These are phyloP conservation scores for Xenopus borealis DNA, from an alignment of 2,113 vertebrate genomes.

Conservation along the genomic window DNA sequence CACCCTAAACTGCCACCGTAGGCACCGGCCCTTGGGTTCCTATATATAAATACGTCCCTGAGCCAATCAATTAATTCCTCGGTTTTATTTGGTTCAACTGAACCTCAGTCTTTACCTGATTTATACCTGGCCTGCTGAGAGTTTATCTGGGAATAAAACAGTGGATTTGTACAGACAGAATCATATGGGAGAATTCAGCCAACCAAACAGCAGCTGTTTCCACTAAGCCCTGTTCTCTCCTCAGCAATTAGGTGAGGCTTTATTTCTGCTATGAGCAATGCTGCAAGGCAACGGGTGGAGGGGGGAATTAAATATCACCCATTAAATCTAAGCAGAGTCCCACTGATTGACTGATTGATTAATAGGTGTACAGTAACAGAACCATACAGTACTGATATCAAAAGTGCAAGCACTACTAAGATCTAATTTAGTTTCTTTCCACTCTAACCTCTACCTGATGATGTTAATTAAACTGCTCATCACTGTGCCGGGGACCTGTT, in stretches of 20 bases:
- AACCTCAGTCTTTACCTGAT: no score
- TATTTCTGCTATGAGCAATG: slow-evolving; percentile 7
- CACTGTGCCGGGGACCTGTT: not conserved
- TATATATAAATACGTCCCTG: no score
- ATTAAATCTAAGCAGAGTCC: not conserved
- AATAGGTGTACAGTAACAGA: not conserved
- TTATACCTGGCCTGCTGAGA: no score
- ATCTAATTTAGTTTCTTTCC: slow-evolving; percentile 5
- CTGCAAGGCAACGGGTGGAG: not conserved
- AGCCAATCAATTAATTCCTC: no score
- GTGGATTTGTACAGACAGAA: no score
- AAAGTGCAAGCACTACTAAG: not conserved
- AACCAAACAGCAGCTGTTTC: slow-evolving; percentile 23
- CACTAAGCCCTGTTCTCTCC: slow-evolving; percentile 16
- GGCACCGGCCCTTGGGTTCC: no score
- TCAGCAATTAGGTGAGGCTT: slow-evolving; percentile 23
- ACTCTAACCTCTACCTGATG: not conserved
- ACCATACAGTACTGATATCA: slow-evolving; percentile 1
- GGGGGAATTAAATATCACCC: slow-evolving; percentile 2
- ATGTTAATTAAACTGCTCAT: slow-evolving; percentile 19
- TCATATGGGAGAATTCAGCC: not conserved
- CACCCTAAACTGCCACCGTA: no score
- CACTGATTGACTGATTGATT: slow-evolving; percentile 19
- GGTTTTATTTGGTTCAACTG: no score
- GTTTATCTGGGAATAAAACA: no score